Base-by-base conservation (phyloP, 2,797 vertebrate species). In the Emys orbicularis region DNA sequence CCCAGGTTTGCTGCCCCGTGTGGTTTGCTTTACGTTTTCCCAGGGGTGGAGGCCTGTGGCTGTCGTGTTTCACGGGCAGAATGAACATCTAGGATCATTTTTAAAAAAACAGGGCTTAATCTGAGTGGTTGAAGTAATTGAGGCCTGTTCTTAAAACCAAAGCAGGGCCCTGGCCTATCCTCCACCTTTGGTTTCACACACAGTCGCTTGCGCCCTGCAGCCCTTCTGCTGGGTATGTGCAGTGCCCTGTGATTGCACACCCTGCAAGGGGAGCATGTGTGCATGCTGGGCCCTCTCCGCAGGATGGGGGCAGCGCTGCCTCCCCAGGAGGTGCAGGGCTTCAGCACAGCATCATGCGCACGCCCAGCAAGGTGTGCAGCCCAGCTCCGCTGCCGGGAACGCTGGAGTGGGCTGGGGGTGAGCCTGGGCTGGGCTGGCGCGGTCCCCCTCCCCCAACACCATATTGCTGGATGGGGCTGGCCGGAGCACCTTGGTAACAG, bases 251-350 rank as follows among this genome's bases (percentile, higher is more conserved):
- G 74, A 29, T 27, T 5, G 4, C 44, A 4, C 19, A 5, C 65
- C 41, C 47, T 54, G 49, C 27, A 0, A 1, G 15, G 8, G 18
- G 53, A 25, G 12, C 2, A 3, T 2, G 5, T 27, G 49, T 59
- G 27, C 83, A 4, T 0, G 0, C 47, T 50, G 29, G 34, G 92
- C n/a, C 52, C 44, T 76, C 23, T 84, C 53, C 79, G 7, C 8
- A 0, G 0, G 8, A 4, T 49, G 2, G 4, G 0, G 0, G 3
- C 31, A 5, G 1, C 34, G 29, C 41, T 0, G 0, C 25, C 84
- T 72, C 12, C 8, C 1, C 47, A 92, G 27, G 0, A 0, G 68
- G 44, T 1, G 0, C 2, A 3, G 37, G 68, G 8, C 68, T 41
- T 41, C 37, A 21, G 68, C n/a, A 12, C 5, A 23, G 37, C 37